These are phyloP conservation scores for Melitaea athalia DNA, from an alignment of 2,888 invertebrate genomes.

Conservation along the genomic window DNA sequence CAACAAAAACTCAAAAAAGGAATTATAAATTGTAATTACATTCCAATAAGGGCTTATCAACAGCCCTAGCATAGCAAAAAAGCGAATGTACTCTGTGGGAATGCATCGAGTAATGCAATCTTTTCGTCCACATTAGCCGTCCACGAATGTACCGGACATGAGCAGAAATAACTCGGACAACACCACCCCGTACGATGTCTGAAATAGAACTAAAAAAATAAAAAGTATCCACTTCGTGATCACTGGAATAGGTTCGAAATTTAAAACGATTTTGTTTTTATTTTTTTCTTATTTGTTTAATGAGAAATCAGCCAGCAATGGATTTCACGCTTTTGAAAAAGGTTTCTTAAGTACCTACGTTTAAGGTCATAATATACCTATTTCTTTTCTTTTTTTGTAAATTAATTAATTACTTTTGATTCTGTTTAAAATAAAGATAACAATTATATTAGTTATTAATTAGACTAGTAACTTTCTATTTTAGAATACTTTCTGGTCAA, in stretches of 20 bases:
- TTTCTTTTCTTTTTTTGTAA: not conserved
- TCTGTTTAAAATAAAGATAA: too few species aligned
- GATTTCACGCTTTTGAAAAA: not conserved
- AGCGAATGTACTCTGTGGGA: conserved; percentile 65
- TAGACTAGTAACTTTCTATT: too few species aligned
- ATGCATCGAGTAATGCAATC: conserved; percentile 67
- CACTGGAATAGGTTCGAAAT: conserved; percentile 39
- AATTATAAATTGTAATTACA: conserved; percentile 36
- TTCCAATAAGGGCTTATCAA: conserved; percentile 42
- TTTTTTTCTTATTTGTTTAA: not conserved
- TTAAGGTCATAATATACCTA: not conserved
- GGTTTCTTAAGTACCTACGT: not conserved
- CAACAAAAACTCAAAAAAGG: too few species aligned
- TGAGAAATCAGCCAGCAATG: not conserved
- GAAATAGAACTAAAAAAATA: conserved; percentile 47
- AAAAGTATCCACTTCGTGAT: conserved; percentile 44
- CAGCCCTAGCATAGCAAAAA: conserved; percentile 52
- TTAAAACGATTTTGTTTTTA: conserved; percentile 13
- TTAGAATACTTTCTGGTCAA: too few species aligned
- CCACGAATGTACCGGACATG: conserved; percentile 49
- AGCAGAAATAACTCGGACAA: conserved; percentile 47
- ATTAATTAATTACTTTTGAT: not conserved
- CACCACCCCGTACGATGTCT: conserved; percentile 44
- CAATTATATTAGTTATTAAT: too few species aligned
- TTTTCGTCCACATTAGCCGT: conserved; percentile 63